Evolutionary conservation across 2,113 vertebrate species (phyloP).

Genomic region (human): DNA sequence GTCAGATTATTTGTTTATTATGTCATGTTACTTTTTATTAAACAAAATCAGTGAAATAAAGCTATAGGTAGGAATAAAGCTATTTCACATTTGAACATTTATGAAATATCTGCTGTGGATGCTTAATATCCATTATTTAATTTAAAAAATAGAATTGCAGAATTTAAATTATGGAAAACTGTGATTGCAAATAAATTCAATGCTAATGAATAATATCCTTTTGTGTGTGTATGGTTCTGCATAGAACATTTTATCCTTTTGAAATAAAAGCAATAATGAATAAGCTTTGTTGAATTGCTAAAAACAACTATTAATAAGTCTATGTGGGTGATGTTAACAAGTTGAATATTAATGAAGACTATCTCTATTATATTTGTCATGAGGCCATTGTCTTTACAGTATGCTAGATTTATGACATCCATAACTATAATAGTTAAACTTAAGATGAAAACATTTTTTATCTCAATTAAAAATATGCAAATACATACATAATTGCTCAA

Average conservation of each 20-base stretch:
- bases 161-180: neutral
- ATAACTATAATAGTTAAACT: neutral
- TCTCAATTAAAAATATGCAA: neutral
- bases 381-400: neutral
- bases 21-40: neutral
- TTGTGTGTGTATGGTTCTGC: neutral
- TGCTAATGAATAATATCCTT: neutral
- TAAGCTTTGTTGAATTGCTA: neutral
- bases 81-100: neutral
- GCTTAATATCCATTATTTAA: neutral
- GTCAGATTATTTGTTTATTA: neutral
- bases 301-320: neutral
- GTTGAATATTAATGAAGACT: neutral
- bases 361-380: neutral
- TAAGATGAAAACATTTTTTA: neutral
- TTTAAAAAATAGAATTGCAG: neutral
- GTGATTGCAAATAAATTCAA: neutral
- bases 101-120: neutral
- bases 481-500: neutral
- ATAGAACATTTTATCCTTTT: neutral
- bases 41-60: neutral
- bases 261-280: neutral
- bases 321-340: neutral
- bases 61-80: neutral
- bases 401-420: neutral